These are phyloP conservation scores for Sesia apiformis DNA, from an alignment of 2,888 invertebrate genomes.

Conservation along the genomic window DNA sequence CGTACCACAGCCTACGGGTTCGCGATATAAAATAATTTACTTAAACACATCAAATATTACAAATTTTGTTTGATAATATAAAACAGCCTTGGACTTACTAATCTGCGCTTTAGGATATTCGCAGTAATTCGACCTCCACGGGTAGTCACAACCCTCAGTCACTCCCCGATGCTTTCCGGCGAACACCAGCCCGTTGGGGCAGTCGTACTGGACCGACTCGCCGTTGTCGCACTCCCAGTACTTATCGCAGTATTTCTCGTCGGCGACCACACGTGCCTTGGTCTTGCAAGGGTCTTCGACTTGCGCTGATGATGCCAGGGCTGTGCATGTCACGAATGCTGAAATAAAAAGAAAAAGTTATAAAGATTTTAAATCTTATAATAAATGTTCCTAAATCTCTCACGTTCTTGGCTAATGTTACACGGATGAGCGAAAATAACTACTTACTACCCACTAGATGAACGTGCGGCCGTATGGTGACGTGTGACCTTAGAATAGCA, in stretches of 20 bases:
- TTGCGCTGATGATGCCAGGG: slow-evolving; percentile 41
- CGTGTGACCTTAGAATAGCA: no score
- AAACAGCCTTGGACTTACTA: slow-evolving; percentile 73
- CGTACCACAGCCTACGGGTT: no score
- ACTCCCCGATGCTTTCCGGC: slow-evolving; percentile 91
- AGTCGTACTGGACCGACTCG: slow-evolving; percentile 88
- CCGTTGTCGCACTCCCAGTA: slow-evolving; percentile 92
- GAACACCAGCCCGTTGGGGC: slow-evolving; percentile 92
- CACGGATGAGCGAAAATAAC: no score
- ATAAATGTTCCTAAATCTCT: no score
- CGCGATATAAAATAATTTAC: no score
- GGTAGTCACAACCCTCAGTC: slow-evolving; percentile 92
- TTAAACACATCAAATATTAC: no score
- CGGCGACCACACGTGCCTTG: slow-evolving; percentile 83
- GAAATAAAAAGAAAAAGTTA: slow-evolving; percentile 15
- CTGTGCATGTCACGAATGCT: slow-evolving; percentile 37
- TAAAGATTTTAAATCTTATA: not conserved
- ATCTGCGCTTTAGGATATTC: slow-evolving; percentile 76
- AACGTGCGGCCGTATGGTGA: no score
- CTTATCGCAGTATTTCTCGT: slow-evolving; percentile 84
- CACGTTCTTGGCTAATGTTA: no score
- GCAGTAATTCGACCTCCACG: slow-evolving; percentile 92
- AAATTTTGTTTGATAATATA: no score
- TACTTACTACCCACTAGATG: no score
- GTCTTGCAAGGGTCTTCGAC: slow-evolving; percentile 88